Conservation (phyloP, 2,113 vertebrate species). For the Vombatus ursinus region DNA sequence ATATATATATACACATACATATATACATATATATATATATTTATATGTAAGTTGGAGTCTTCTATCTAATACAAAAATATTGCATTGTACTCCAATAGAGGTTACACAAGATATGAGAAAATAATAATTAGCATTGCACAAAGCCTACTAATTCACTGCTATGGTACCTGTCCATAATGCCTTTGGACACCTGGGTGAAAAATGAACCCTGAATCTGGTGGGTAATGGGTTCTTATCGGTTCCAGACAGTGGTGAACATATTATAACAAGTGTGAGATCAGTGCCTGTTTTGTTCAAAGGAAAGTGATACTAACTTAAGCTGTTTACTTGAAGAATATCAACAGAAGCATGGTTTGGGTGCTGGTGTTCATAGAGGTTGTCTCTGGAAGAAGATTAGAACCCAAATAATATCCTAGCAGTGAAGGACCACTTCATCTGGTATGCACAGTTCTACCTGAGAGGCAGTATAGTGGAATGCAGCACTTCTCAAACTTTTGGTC, state of each 20-base stretch:
- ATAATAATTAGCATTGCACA: background rate
- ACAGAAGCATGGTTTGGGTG: background rate
- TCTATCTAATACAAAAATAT: background rate
- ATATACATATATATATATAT: too few species aligned
- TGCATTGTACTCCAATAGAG: background rate
- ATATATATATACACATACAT: background rate
- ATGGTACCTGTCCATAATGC: background rate
- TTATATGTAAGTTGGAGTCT: background rate
- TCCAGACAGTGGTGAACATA: background rate
- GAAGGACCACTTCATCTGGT: background rate
- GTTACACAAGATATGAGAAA: background rate
- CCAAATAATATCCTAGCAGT: background rate
- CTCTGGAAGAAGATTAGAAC: background rate
- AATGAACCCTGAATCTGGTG: background rate
- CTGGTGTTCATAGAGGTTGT: background rate
- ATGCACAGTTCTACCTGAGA: background rate
- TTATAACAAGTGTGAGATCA: background rate
- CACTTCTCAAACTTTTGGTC: background rate
- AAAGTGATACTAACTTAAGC: background rate
- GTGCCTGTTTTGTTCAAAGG: background rate
- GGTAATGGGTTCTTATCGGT: background rate
- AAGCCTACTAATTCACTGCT: background rate
- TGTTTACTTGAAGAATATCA: background rate
- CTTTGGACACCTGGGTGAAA: background rate
- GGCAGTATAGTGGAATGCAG: background rate